Conservation (phyloP, 2,113 vertebrate species). For the Paramormyrops kingsleyae region DNA sequence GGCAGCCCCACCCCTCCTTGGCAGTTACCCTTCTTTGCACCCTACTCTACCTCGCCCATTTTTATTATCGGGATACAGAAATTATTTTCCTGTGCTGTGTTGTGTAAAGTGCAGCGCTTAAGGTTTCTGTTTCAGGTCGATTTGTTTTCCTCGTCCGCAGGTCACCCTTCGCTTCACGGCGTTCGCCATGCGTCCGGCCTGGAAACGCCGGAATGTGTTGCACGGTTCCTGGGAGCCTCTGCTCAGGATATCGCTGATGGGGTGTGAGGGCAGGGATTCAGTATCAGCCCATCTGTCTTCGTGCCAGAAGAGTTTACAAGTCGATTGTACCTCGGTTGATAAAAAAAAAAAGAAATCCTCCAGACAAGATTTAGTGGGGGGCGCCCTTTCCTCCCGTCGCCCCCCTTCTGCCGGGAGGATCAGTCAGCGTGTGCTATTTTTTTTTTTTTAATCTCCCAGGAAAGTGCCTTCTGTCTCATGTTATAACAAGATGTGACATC, state of each 20-base stretch:
- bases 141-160: not conserved
- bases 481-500: slow-evolving; percentile 84
- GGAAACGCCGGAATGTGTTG: not conserved
- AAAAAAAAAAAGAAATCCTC: not conserved
- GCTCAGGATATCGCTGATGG: not conserved
- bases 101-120: not conserved
- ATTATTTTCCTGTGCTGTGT: not conserved
- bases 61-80: slow-evolving; percentile 1
- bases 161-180: not conserved
- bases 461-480: slow-evolving; percentile 60
- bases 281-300: slow-evolving; percentile 32
- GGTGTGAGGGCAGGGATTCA: not conserved
- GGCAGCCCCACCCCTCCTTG: not conserved
- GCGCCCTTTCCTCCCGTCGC: not conserved
- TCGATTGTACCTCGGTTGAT: slow-evolving; percentile 21
- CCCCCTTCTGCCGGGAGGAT: slow-evolving; percentile 35
- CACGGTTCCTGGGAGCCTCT: not conserved
- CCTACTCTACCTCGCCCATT: not conserved
- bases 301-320: slow-evolving; percentile 30
- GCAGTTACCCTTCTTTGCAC: not conserved
- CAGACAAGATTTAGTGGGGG: slow-evolving; percentile 17
- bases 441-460: slow-evolving; percentile 55
- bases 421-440: slow-evolving; percentile 43
- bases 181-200: not conserved
- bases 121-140: not conserved